These are phyloP conservation scores for Mya arenaria DNA, from an alignment of 1,140 invertebrate genomes.

Conservation along the genomic window DNA sequence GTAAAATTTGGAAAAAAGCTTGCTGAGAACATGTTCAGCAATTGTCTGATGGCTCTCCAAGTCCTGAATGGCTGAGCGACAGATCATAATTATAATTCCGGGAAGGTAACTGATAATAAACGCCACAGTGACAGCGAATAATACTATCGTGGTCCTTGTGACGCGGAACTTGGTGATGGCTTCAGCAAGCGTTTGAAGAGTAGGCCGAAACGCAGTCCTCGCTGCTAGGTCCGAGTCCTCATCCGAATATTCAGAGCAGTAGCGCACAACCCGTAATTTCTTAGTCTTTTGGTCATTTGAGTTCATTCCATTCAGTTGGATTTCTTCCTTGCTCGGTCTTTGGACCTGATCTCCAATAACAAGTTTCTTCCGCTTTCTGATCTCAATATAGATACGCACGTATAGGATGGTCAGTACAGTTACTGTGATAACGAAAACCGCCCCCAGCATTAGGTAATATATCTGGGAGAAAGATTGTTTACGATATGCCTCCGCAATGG, in stretches of 20 bases:
- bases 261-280: conserved; percentile 51
- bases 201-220: conserved; percentile 15
- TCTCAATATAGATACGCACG: conserved; percentile 69
- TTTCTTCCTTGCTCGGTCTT: conserved; percentile 4
- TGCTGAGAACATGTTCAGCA: conserved; percentile 56
- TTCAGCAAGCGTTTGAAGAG: conserved; percentile 49
- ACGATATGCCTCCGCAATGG: conserved; percentile 61
- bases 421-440: conserved; percentile 59
- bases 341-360: conserved; percentile 64
- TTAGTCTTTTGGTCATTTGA: conserved; percentile 19
- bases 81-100: conserved; percentile 66
- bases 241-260: conserved; percentile 61
- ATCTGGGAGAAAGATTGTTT: conserved; percentile 58
- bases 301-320: conserved; percentile 13
- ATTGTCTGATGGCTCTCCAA: conserved; percentile 56
- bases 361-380: conserved; percentile 57
- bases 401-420: conserved; percentile 63
- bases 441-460: conserved; percentile 58
- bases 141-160: conserved; percentile 66
- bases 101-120: conserved; percentile 73
- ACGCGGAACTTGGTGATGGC: conserved; percentile 60
- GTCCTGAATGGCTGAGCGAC: conserved; percentile 60
- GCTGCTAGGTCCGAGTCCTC: conserved; percentile 55
- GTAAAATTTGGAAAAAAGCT: conserved; percentile 75
- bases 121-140: conserved; percentile 71